phyloP scores from a whole-genome alignment of 2,888 invertebrate genomes.

The Drosophila putrida region DNA sequence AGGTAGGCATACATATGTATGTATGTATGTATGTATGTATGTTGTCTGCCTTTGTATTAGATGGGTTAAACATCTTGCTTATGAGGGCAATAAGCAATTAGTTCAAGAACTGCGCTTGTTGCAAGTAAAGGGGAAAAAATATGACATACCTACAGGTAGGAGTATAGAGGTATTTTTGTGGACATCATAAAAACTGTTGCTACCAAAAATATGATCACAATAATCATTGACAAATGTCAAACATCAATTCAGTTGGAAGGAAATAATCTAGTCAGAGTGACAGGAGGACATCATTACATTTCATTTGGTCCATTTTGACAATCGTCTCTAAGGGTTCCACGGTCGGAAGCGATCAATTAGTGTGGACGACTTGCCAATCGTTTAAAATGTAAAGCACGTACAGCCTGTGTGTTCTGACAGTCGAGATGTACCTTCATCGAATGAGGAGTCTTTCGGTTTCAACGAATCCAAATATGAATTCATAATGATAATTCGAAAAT shows the following conservation, averaged over 20 bases:
- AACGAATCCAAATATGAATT: slow-evolving; percentile 78
- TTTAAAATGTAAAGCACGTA: slow-evolving; percentile 85
- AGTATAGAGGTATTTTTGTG: slow-evolving; percentile 5
- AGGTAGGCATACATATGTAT: background rate
- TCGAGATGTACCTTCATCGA: slow-evolving; percentile 35
- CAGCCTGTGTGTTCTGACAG: slow-evolving; percentile 83
- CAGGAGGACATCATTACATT: slow-evolving; percentile 71
- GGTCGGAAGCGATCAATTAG: slow-evolving; percentile 84
- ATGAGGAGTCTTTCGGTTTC: slow-evolving; percentile 35
- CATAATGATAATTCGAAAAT: slow-evolving; percentile 68
- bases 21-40: background rate
- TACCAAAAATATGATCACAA: slow-evolving; percentile 47
- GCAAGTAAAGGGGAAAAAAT: background rate
- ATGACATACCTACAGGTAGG: slow-evolving; percentile 9
- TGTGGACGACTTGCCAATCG: slow-evolving; percentile 77
- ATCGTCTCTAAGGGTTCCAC: slow-evolving; percentile 61
- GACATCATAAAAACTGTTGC: slow-evolving; percentile 10
- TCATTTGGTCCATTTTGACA: slow-evolving; percentile 66
- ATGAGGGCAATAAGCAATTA: slow-evolving; percentile 24
- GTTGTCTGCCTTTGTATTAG: slow-evolving; percentile 1
- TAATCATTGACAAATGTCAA: slow-evolving; percentile 63
- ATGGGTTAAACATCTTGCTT: slow-evolving; percentile 9
- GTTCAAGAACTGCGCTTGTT: slow-evolving; percentile 5
- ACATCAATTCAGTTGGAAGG: slow-evolving; percentile 36
- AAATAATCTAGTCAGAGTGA: slow-evolving; percentile 70